A percentile compares a stretch with the other conserved stretches of the same genome.
These are phyloP conservation scores for Meiosimyza decipiens DNA, from an alignment of 2,888 invertebrate genomes.

Conservation along the genomic window DNA sequence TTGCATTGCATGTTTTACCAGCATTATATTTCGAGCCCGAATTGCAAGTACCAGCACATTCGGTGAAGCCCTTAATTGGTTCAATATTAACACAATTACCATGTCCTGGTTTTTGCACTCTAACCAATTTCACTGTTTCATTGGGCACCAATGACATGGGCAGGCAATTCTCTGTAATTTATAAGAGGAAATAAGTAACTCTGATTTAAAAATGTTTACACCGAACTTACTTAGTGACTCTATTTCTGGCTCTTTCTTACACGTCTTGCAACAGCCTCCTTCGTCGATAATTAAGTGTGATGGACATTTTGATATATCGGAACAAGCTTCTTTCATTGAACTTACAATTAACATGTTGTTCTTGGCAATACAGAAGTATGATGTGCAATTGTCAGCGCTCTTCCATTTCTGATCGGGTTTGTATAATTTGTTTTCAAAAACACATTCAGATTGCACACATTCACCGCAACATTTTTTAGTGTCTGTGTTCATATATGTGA, in stretches of 20 bases:
- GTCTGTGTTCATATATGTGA: constrained; percentile 67
- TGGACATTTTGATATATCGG: constrained; percentile 73
- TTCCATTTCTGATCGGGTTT: constrained; percentile 72
- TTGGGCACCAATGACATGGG: constrained; percentile 69
- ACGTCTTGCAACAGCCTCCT: constrained; percentile 77
- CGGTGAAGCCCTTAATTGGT: constrained; percentile 72
- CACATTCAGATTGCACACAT: constrained; percentile 72
- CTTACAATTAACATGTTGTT: constrained; percentile 70
- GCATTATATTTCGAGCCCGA: constrained; percentile 77
- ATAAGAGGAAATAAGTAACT: background rate
- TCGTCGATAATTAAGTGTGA: constrained; percentile 64
- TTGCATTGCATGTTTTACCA: constrained; percentile 67
- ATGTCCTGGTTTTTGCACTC: constrained; percentile 66
- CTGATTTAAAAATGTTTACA: background rate
- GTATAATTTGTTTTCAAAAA: constrained; percentile 68
- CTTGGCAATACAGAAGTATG: constrained; percentile 69
- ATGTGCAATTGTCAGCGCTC: constrained; percentile 75
- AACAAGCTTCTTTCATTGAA: constrained; percentile 71
- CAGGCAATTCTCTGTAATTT: constrained; percentile 69
- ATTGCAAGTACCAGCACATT: constrained; percentile 78
- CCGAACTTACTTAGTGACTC: constrained; percentile 52
- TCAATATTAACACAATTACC: constrained; percentile 75
- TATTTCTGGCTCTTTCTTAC: constrained; percentile 69
- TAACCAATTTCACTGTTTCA: constrained; percentile 72
- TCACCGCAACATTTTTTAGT: constrained; percentile 73